phyloP scores from a whole-genome alignment of 2,797 vertebrate genomes.

The Telmatherina bonti region DNA sequence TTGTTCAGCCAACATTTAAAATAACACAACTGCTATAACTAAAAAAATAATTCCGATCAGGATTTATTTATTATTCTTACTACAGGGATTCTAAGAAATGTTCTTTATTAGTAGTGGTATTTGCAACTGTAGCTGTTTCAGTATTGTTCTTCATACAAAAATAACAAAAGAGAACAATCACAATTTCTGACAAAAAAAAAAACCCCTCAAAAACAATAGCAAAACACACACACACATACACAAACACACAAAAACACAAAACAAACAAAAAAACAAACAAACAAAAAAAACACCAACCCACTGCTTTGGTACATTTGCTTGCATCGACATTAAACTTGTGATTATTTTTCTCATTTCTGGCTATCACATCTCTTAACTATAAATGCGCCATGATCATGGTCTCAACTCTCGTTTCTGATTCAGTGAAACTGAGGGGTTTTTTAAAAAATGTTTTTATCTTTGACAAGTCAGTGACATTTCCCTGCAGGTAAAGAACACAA shows the following conservation, averaged over 20 bases:
- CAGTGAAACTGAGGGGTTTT: too few species aligned
- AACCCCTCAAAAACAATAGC: neutral
- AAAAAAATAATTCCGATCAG: neutral
- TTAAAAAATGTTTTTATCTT: conserved; percentile 21
- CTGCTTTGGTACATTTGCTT: neutral
- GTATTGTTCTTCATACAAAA: neutral
- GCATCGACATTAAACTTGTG: neutral
- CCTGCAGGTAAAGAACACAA: conserved; percentile 1
- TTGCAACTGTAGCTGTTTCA: neutral
- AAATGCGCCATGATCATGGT: neutral
- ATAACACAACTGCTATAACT: neutral
- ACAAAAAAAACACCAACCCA: neutral
- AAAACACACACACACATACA: too few species aligned
- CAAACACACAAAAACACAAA: too few species aligned
- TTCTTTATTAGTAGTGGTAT: neutral
- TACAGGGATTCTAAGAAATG: neutral
- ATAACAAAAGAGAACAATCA: neutral
- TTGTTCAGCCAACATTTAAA: neutral
- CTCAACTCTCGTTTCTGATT: neutral
- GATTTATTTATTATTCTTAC: neutral
- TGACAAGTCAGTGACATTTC: conserved; percentile 52
- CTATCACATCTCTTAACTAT: neutral
- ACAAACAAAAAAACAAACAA: neutral
- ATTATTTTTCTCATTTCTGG: neutral
- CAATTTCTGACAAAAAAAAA: neutral